Conservation (phyloP, 2,797 vertebrate species). For the Xenops minutus region DNA sequence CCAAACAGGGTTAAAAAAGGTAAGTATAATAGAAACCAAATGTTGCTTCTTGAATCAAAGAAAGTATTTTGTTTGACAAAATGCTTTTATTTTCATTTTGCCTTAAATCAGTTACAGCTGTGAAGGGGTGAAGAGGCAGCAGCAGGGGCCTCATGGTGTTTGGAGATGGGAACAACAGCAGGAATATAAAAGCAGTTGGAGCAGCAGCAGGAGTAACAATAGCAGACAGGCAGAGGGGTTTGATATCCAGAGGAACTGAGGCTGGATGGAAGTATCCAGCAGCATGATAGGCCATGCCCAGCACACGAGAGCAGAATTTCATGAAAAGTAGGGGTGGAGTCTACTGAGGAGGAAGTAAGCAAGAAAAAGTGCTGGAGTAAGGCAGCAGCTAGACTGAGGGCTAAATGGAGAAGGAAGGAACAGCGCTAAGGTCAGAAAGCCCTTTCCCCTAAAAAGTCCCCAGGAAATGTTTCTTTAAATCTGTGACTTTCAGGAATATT, state of each 20-base stretch:
- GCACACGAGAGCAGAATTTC: background rate
- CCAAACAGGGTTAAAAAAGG: background rate
- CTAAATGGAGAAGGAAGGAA: background rate
- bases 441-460: background rate
- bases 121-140: background rate
- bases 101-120: constrained; percentile 1
- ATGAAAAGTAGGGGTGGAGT: background rate
- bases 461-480: background rate
- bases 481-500: background rate
- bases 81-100: constrained; percentile 21
- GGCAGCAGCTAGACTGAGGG: background rate
- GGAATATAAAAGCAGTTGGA: background rate
- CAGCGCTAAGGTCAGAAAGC: background rate
- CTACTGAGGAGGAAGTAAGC: background rate
- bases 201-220: background rate
- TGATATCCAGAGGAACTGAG: background rate
- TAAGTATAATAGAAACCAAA: constrained; percentile 20
- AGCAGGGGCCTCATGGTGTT: fast-evolving
- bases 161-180: background rate
- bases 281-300: background rate
- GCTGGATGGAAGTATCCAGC: background rate
- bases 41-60: background rate
- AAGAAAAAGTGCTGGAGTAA: background rate
- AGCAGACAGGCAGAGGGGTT: background rate
- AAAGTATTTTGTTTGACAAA: background rate